Conservation (phyloP, 2,797 vertebrate genomes). For the Delichon dasypus region DNA sequence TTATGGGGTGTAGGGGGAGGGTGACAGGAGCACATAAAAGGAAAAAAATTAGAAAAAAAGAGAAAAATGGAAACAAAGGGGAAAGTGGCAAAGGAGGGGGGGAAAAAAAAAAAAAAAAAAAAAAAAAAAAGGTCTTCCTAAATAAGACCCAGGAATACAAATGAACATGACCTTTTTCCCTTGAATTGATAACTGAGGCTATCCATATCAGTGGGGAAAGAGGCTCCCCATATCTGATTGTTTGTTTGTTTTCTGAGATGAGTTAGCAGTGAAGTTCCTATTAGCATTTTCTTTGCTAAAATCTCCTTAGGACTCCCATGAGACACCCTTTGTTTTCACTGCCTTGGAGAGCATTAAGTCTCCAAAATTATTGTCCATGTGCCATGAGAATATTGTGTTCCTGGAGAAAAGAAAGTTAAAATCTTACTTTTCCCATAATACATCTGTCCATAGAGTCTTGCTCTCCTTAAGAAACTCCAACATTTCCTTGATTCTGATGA, state of each 20-base stretch:
- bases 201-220: not conserved
- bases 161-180: not conserved
- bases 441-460: not conserved
- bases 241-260: not conserved
- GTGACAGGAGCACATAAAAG: not conserved
- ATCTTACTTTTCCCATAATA: not conserved
- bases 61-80: not conserved
- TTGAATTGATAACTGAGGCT: not conserved
- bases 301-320: not conserved
- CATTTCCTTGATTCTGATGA: not conserved
- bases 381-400: not conserved
- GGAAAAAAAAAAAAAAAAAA: not conserved
- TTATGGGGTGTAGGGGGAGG: too few species aligned
- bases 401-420: not conserved
- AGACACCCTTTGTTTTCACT: not conserved
- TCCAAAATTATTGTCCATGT: not conserved
- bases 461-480: not conserved
- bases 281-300: not conserved
- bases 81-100: rapidly evolving
- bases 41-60: not conserved
- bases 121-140: not conserved
- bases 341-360: not conserved
- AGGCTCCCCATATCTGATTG: not conserved
- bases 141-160: not conserved
- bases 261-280: not conserved